phyloP scores from a whole-genome alignment of 1,140 invertebrate genomes.

The Limonius californicus region DNA sequence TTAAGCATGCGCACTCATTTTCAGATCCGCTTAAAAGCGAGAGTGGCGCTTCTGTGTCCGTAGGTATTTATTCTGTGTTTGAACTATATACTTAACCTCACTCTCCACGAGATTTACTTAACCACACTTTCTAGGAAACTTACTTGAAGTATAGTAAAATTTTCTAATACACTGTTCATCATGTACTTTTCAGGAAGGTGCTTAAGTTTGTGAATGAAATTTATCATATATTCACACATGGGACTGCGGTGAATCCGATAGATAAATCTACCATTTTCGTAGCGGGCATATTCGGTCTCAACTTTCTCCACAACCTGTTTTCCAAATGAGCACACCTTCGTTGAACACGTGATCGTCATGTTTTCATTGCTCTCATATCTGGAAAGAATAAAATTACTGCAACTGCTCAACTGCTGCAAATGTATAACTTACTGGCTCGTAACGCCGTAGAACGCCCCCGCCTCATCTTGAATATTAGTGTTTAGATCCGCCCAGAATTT shows the following conservation, averaged over 20 bases:
- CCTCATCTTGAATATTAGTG: conserved; percentile 91
- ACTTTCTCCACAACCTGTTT: conserved; percentile 99
- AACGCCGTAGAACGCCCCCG: conserved; percentile 93
- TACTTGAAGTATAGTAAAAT: conserved; percentile 99
- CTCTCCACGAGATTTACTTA: too few relatives aligned
- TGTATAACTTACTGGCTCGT: conserved; percentile 97
- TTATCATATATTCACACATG: conserved; percentile 99
- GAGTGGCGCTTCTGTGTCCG: too few relatives aligned
- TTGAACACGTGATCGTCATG: conserved; percentile 98
- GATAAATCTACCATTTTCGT: conserved; percentile 94
- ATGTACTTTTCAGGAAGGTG: conserved; percentile 98
- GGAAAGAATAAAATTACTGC: too few relatives aligned
- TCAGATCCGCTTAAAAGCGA: too few relatives aligned
- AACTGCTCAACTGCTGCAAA: too few relatives aligned
- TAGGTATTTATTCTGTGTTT: too few relatives aligned
- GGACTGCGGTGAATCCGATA: conserved; percentile 96
- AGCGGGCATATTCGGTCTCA: conserved; percentile 94
- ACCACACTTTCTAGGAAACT: too few relatives aligned
- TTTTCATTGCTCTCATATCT: conserved; percentile 98
- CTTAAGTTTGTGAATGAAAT: conserved; percentile 98
- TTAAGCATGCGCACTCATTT: too few relatives aligned
- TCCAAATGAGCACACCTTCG: conserved; percentile 99
- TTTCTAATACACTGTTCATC: conserved; percentile 99
- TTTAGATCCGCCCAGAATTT: conserved; percentile 99
- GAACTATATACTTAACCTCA: too few relatives aligned